Evolutionary conservation across 2,797 vertebrate genomes (phyloP).

Genomic region (Gadopsis marmoratus): DNA sequence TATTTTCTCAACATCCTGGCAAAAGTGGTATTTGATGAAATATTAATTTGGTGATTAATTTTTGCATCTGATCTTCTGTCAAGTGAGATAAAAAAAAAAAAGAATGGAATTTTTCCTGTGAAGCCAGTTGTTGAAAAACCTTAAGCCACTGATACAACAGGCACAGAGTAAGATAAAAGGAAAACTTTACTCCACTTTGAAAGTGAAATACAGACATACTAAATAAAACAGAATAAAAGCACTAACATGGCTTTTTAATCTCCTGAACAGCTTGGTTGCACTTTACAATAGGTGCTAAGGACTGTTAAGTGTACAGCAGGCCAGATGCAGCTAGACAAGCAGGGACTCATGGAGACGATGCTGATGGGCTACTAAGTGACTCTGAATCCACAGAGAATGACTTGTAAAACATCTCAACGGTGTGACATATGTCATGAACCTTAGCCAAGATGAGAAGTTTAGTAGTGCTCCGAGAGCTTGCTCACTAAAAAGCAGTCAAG

Average conservation of each 20-base stretch:
- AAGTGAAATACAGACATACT: constrained; percentile 56
- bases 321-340: constrained; percentile 60
- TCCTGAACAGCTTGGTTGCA: constrained; percentile 37
- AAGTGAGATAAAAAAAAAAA: constrained; percentile 64
- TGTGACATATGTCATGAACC: constrained; percentile 66
- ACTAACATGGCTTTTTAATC: constrained; percentile 64
- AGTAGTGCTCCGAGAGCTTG: constrained; percentile 58
- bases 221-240: constrained; percentile 72
- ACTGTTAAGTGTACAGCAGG: constrained; percentile 43
- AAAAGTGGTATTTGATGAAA: constrained; percentile 82
- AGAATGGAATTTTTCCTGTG: constrained; percentile 57
- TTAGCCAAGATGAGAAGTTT: constrained; percentile 57
- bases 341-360: constrained; percentile 38
- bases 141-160: constrained; percentile 66
- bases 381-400: constrained; percentile 61
- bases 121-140: constrained; percentile 77
- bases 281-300: constrained; percentile 48
- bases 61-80: constrained; percentile 82
- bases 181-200: constrained; percentile 52
- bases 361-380: constrained; percentile 65
- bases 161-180: constrained; percentile 47
- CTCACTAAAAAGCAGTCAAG: constrained; percentile 52
- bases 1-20: constrained; percentile 72
- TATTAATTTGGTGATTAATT: constrained; percentile 81
- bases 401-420: constrained; percentile 66